Percentiles rank a stretch among this genome's conserved stretches.
These are phyloP conservation scores for Caenorhabditis becei DNA, from an alignment of 2,888 invertebrate species.

Conservation along the genomic window DNA sequence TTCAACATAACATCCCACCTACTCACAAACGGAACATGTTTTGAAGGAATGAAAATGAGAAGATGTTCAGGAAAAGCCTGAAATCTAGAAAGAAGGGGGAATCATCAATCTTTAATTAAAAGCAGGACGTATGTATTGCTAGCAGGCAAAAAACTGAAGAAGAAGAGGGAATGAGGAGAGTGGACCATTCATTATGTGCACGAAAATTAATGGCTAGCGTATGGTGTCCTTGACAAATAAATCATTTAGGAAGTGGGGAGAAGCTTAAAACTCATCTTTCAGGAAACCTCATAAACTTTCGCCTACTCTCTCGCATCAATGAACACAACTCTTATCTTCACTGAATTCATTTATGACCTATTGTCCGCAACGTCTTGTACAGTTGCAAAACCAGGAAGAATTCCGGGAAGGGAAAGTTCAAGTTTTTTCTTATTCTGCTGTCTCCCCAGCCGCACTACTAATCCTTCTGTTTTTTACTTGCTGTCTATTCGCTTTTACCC, in stretches of 20 bases:
- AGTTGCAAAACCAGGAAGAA: neutral
- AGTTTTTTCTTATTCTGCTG: conserved; percentile 8
- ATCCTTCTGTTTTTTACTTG: conserved; percentile 34
- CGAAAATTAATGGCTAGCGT: conserved; percentile 48
- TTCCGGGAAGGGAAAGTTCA: neutral
- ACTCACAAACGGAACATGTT: too few species aligned
- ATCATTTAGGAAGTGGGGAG: neutral
- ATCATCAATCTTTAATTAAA: neutral
- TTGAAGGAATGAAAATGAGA: neutral
- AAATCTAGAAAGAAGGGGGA: neutral
- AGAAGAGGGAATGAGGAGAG: neutral
- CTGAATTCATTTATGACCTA: conserved; percentile 1
- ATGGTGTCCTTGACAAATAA: conserved; percentile 28
- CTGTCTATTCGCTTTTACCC: too few species aligned
- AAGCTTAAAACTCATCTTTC: neutral
- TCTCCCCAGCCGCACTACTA: neutral
- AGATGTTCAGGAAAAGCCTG: neutral
- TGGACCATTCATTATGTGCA: conserved; percentile 32
- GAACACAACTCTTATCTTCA: conserved; percentile 9
- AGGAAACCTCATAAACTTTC: neutral
- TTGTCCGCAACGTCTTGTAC: neutral
- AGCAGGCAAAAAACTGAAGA: neutral
- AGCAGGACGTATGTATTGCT: too few species aligned
- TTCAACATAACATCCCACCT: too few species aligned
- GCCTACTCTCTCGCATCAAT: neutral